Evolutionary conservation across 2,888 invertebrate genomes (phyloP).

Genomic region (Phalera bucephala): DNA sequence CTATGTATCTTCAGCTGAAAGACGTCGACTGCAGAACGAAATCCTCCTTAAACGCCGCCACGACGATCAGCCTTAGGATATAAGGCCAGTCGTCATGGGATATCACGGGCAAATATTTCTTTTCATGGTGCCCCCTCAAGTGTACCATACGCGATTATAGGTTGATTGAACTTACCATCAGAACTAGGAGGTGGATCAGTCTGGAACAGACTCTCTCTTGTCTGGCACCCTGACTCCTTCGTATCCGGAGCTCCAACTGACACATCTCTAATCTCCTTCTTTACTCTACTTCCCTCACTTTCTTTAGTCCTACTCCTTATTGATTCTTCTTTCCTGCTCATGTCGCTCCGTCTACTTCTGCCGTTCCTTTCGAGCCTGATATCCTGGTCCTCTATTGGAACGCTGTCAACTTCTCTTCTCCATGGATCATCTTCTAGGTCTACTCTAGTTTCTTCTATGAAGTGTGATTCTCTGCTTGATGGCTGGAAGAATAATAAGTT

Average conservation of each 20-base stretch:
- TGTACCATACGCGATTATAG: too few species aligned
- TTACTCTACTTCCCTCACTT: constrained; percentile 43
- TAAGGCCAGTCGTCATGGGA: too few species aligned
- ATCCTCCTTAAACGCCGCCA: too few species aligned
- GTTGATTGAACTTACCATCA: constrained; percentile 61
- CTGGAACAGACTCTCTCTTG: constrained; percentile 89
- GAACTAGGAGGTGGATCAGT: constrained; percentile 67
- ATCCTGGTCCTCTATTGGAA: constrained; percentile 52
- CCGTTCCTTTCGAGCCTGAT: constrained; percentile 65
- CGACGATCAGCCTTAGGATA: too few species aligned
- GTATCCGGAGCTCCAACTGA: constrained; percentile 75
- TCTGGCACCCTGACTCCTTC: constrained; percentile 86
- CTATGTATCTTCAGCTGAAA: too few species aligned
- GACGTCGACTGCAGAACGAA: too few species aligned
- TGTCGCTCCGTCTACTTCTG: constrained; percentile 55
- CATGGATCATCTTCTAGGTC: constrained; percentile 67
- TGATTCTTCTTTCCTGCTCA: constrained; percentile 65
- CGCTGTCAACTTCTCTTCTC: constrained; percentile 54
- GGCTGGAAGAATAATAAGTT: constrained; percentile 55
- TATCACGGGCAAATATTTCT: too few species aligned
- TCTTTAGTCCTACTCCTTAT: constrained; percentile 56
- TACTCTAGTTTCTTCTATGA: constrained; percentile 63
- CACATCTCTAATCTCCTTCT: constrained; percentile 65
- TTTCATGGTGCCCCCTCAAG: too few species aligned
- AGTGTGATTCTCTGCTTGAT: constrained; percentile 72